Percentiles rank a stretch among this genome's conserved stretches.
These are phyloP conservation scores for Oncorhynchus mykiss DNA, from an alignment of 2,113 vertebrate genomes.

Conservation along the genomic window DNA sequence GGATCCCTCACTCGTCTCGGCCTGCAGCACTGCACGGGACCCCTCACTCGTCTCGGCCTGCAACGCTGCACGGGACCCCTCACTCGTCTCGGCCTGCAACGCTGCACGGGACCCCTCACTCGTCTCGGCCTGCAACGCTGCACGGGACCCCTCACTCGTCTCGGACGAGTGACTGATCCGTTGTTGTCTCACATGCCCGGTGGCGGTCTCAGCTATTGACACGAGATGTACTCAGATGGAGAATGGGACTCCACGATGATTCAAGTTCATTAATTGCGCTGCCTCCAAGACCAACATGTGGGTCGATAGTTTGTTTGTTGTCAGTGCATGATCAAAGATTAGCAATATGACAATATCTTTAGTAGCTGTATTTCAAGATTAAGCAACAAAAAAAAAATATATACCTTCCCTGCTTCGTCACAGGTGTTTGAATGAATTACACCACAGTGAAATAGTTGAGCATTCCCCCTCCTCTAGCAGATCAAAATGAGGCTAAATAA, in stretches of 20 bases:
- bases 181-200: slow-evolving; percentile 59
- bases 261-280: too few relatives aligned
- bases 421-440: neutral
- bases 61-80: too few relatives aligned
- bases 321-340: neutral
- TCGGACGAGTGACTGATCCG: slow-evolving; percentile 33
- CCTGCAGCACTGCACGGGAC: too few relatives aligned
- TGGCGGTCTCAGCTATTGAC: slow-evolving; percentile 28
- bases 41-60: too few relatives aligned
- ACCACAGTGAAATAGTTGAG: neutral
- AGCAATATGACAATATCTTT: neutral
- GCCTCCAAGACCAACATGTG: too few relatives aligned
- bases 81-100: too few relatives aligned
- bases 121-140: neutral
- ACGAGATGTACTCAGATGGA: slow-evolving; percentile 21
- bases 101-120: too few relatives aligned
- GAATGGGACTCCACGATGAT: neutral
- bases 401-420: neutral
- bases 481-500: too few relatives aligned
- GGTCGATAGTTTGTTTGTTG: too few relatives aligned
- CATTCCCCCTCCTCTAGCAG: too few relatives aligned
- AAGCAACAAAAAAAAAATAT: neutral
- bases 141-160: slow-evolving; percentile 11
- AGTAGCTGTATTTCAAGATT: neutral
- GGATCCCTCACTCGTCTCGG: too few relatives aligned